Conservation (phyloP, 92 coral and sea anemone genomes). For the Porites divaricata region DNA sequence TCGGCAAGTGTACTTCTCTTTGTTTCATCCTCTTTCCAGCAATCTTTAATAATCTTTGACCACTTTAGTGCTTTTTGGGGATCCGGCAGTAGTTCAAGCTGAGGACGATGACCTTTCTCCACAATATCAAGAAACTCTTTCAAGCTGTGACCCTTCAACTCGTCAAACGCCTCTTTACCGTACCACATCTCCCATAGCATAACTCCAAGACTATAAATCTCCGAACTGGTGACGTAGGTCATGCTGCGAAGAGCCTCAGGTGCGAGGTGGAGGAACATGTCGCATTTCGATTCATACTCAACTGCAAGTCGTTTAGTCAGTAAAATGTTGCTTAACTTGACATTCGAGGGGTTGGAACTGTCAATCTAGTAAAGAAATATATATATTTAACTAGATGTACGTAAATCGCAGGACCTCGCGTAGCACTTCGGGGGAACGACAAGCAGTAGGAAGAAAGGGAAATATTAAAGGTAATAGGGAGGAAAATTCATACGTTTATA, state of each 20-base stretch:
- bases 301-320: constrained; percentile 2
- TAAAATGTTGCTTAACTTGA: constrained; percentile 17
- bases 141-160: constrained; percentile 15
- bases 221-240: constrained; percentile 10
- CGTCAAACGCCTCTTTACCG: constrained; percentile 11
- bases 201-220: constrained; percentile 12
- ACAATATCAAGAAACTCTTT: background rate
- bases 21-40: constrained; percentile 7
- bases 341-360: background rate
- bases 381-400: background rate
- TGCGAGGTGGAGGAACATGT: constrained; percentile 20
- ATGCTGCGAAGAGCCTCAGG: constrained; percentile 24
- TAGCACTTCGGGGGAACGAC: no score
- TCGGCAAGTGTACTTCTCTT: background rate
- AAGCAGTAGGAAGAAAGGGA: no score
- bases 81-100: background rate
- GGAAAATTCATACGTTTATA: no score
- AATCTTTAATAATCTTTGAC: background rate
- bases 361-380: background rate
- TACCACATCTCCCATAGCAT: constrained; percentile 28
- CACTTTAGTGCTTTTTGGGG: background rate
- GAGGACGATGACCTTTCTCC: constrained; percentile 10
- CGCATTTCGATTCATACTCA: constrained; percentile 23
- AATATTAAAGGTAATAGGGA: no score
- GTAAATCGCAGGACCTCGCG: no score